Base-by-base conservation (phyloP, 1,140 invertebrate genomes). In the Listronotus oregonensis region DNA sequence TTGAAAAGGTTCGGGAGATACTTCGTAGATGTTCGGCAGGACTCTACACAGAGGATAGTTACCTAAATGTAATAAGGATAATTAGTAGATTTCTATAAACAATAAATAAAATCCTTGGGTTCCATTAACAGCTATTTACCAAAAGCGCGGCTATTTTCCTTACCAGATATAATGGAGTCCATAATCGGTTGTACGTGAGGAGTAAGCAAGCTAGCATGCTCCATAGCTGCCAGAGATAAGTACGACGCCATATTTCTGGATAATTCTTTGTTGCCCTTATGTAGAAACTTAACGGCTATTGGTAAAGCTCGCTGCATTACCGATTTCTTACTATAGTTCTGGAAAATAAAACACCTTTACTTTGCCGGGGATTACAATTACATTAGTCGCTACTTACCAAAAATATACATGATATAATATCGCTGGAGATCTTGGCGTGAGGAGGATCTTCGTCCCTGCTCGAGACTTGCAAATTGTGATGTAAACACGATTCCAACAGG, bases 361-460 rank as follows among this genome's bases (percentile, higher is more conserved):
- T 31, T 55, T 55, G 4, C 40, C n/a, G n/a, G n/a, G n/a, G n/a
- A n/a, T n/a, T n/a, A n/a, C n/a, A n/a, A n/a, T 27, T 31, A 54
- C 14, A n/a, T 4, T 4, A 42, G 1, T 44, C 15, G 1, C 18
- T 56, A 80, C 82, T 84, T 82, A 96, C 94, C 82, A 95, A 82
- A 81, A 97, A 96, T 78, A 97, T 89, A 81, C 93, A 95, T 52
- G 93, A 94, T 71, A 97, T 90, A 51, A 97, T 87, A 83, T 97
- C 95, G 47, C 92, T 92, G 7, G 93, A 93, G 73, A 97, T 96
- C 83, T 97, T 97, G 15, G 94, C 93, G 86, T 97, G 94, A 6
- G 95, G 94, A 10, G 94, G 93, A 81, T 96, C 94, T 75, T 92
- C 90, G 81, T 93, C 90, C 46, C 84, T 80, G 44, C 83, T 79